phyloP scores from a whole-genome alignment of 2,888 invertebrate genomes.

The Epirrita christyi region DNA sequence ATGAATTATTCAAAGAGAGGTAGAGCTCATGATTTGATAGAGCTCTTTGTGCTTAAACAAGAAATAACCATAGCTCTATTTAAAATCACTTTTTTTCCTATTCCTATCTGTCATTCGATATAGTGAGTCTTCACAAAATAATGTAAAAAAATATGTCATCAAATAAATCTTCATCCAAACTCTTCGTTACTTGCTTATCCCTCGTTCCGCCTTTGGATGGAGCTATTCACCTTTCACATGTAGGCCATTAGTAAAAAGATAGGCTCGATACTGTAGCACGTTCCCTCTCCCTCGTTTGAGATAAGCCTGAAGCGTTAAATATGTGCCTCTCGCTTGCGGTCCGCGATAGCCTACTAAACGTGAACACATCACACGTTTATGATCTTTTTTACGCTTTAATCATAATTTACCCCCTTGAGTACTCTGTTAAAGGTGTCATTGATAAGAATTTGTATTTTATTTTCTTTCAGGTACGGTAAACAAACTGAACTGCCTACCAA shows the following conservation, averaged over 20 bases:
- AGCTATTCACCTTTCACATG: slow-evolving; percentile 79
- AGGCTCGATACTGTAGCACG: slow-evolving; percentile 73
- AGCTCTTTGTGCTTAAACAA: slow-evolving; percentile 12
- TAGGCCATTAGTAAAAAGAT: slow-evolving; percentile 78
- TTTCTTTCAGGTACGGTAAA: slow-evolving; percentile 46
- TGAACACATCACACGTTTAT: slow-evolving; percentile 49
- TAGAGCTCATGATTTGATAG: slow-evolving; percentile 37
- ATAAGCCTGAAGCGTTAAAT: slow-evolving; percentile 74
- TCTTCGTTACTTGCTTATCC: slow-evolving; percentile 59
- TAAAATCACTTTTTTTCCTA: no score
- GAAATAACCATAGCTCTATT: slow-evolving; percentile 2
- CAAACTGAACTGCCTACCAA: neutral
- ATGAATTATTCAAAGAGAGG: slow-evolving; percentile 21
- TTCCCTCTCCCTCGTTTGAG: slow-evolving; percentile 60
- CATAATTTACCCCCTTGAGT: slow-evolving; percentile 41
- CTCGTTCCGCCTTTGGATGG: slow-evolving; percentile 60
- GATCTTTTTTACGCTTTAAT: slow-evolving; percentile 48
- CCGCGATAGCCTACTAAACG: slow-evolving; percentile 57
- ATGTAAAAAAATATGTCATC: slow-evolving; percentile 37
- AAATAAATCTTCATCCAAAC: slow-evolving; percentile 61
- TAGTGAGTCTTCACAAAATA: no score
- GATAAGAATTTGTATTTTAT: slow-evolving; percentile 37
- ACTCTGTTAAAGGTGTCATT: slow-evolving; percentile 30
- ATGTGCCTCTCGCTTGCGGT: slow-evolving; percentile 66
- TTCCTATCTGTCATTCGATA: no score